Evolutionary conservation across 1,140 invertebrate genomes (phyloP).

Genomic region (Pseudomyrmex cubaensis): DNA sequence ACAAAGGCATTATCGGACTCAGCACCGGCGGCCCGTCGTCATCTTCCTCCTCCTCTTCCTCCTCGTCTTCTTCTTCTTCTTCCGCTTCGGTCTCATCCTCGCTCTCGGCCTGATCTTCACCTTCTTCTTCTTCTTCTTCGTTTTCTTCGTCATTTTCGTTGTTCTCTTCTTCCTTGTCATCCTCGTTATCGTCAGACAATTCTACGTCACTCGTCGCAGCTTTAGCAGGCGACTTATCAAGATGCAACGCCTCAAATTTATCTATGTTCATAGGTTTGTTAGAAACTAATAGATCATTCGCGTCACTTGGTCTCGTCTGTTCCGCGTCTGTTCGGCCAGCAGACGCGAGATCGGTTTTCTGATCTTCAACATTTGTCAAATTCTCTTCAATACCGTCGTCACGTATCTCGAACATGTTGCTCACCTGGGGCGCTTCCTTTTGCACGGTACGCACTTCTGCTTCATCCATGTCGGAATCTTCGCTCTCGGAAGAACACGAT

Average conservation of each 20-base stretch:
- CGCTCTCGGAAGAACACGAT: conserved; percentile 71
- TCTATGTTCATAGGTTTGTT: background rate
- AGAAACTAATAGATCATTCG: conserved; percentile 25
- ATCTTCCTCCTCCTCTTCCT: conserved; percentile 62
- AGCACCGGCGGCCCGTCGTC: conserved; percentile 83
- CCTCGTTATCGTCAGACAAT: conserved; percentile 72
- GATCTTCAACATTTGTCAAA: background rate
- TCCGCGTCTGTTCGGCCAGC: background rate
- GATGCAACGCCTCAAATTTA: conserved; percentile 14
- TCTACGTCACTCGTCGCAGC: conserved; percentile 23
- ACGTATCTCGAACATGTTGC: conserved; percentile 24
- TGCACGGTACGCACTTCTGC: conserved; percentile 72
- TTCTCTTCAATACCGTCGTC: conserved; percentile 63
- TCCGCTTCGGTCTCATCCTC: conserved; percentile 25
- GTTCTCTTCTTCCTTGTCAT: conserved; percentile 73
- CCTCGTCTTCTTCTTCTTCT: conserved; percentile 51
- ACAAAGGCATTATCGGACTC: conserved; percentile 81
- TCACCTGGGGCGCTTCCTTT: conserved; percentile 43
- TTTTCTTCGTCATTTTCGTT: conserved; percentile 64
- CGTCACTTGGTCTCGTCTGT: conserved; percentile 1
- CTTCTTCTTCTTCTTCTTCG: conserved; percentile 70
- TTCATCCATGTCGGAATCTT: conserved; percentile 76
- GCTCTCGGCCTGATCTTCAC: conserved; percentile 25
- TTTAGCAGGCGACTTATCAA: background rate
- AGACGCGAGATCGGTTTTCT: background rate